Conservation (phyloP, 2,888 invertebrate species). For the Tortrix viridana region DNA sequence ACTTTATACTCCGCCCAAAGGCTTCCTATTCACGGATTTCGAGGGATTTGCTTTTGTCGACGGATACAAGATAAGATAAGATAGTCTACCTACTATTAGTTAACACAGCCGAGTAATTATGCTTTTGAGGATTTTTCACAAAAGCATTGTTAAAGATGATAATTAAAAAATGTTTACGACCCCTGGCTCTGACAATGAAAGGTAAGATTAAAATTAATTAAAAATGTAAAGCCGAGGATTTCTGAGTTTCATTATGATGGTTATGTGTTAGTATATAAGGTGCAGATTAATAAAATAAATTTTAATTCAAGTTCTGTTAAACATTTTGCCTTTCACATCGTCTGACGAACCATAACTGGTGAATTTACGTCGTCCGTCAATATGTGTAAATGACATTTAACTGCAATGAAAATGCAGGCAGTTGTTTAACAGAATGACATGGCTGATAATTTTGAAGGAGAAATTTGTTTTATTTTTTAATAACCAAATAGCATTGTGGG, state of each 20-base stretch:
- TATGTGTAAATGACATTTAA: no score
- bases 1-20: constrained; percentile 11
- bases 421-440: no score
- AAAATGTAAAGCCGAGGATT: not conserved
- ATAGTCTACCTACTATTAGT: constrained; percentile 22
- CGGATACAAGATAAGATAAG: constrained; percentile 30
- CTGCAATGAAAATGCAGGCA: no score
- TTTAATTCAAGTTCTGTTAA: no score
- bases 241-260: not conserved
- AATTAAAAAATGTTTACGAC: constrained; percentile 23
- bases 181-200: constrained; percentile 14
- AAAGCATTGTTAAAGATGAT: constrained; percentile 19
- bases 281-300: no score
- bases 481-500: no score
- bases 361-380: no score
- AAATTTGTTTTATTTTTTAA: no score
- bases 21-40: constrained; percentile 42
- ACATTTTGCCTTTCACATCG: no score
- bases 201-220: constrained; percentile 14
- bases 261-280: no score
- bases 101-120: constrained; percentile 30
- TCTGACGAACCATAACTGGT: no score
- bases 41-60: constrained; percentile 41
- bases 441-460: no score
- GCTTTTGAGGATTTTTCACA: constrained; percentile 28